These are phyloP conservation scores for Pipistrellus kuhlii DNA, from an alignment of 2,797 vertebrate species.

Conservation along the genomic window DNA sequence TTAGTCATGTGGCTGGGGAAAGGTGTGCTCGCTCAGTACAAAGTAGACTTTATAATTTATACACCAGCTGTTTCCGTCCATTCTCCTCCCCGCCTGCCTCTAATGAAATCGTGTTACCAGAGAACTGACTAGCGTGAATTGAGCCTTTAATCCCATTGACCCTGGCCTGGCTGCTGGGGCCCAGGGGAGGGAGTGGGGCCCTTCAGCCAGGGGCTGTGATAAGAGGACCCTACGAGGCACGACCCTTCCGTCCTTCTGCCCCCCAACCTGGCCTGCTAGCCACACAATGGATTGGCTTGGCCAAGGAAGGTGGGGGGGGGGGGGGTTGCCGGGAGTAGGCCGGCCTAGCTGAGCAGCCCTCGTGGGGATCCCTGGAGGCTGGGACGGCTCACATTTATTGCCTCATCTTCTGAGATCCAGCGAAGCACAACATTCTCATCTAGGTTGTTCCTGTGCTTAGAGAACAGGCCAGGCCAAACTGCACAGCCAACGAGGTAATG, in stretches of 20 bases:
- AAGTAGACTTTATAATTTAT: conserved; percentile 99
- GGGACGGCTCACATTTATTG: conserved; percentile 99
- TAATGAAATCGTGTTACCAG: conserved; percentile 99
- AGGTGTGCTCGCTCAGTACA: conserved; percentile 99
- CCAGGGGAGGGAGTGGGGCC: conserved; percentile 92
- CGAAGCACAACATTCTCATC: conserved; percentile 99
- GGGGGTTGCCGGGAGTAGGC: conserved; percentile 88
- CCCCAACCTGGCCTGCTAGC: conserved; percentile 93
- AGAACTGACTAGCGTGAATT: conserved; percentile 99
- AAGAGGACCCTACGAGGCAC: conserved; percentile 95
- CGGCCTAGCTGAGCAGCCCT: conserved; percentile 97
- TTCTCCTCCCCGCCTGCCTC: conserved; percentile 97
- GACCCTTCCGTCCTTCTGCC: background rate
- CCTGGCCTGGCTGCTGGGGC: conserved; percentile 93
- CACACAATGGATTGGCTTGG: conserved; percentile 98
- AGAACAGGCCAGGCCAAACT: conserved; percentile 97
- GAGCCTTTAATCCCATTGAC: conserved; percentile 99
- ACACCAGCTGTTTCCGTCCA: conserved; percentile 99
- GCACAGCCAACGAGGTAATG: conserved; percentile 92
- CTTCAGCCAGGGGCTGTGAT: conserved; percentile 97
- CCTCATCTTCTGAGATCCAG: conserved; percentile 99
- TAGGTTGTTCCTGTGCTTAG: conserved; percentile 96
- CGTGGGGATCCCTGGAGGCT: conserved; percentile 97
- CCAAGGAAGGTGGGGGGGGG: conserved; percentile 91
- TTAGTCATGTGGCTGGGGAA: conserved; percentile 98